Percentiles rank a stretch among this genome's conserved stretches.
These are phyloP conservation scores for Thysanoteuthis rhombus DNA, from an alignment of 2,888 invertebrate species.

Conservation along the genomic window DNA sequence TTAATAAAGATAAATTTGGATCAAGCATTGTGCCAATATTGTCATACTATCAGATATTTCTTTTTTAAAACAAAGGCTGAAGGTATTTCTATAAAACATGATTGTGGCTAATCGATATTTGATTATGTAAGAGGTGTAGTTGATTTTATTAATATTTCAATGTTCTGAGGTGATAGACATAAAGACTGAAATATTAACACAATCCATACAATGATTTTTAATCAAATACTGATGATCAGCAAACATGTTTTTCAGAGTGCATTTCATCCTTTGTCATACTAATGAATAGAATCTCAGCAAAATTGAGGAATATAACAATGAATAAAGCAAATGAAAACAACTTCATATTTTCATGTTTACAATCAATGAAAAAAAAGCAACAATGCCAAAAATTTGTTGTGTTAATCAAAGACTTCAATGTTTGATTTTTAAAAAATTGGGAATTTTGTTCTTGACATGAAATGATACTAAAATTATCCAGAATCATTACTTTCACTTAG, in stretches of 20 bases:
- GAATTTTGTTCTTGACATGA: not conserved
- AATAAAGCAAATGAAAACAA: not conserved
- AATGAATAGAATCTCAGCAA: not conserved
- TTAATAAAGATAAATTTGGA: not conserved
- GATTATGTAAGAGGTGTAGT: not conserved
- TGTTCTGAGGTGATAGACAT: not conserved
- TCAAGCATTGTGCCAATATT: not conserved
- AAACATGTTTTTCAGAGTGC: not conserved
- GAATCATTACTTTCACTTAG: too few species aligned
- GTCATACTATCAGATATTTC: not conserved
- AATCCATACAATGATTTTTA: not conserved
- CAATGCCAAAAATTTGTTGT: too few species aligned
- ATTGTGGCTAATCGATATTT: not conserved
- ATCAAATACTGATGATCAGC: not conserved
- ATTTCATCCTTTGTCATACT: not conserved
- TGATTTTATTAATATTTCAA: not conserved
- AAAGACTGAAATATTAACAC: not conserved
- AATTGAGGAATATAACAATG: too few species aligned
- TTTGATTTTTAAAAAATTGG: not conserved
- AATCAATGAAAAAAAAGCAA: not conserved
- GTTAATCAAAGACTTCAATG: not conserved
- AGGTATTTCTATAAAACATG: not conserved
- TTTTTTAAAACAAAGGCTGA: not conserved
- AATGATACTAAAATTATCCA: not conserved
- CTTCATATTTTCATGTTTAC: not conserved